Conservation (phyloP, 2,113 vertebrate genomes). For the Phrynocephalus versicolor region DNA sequence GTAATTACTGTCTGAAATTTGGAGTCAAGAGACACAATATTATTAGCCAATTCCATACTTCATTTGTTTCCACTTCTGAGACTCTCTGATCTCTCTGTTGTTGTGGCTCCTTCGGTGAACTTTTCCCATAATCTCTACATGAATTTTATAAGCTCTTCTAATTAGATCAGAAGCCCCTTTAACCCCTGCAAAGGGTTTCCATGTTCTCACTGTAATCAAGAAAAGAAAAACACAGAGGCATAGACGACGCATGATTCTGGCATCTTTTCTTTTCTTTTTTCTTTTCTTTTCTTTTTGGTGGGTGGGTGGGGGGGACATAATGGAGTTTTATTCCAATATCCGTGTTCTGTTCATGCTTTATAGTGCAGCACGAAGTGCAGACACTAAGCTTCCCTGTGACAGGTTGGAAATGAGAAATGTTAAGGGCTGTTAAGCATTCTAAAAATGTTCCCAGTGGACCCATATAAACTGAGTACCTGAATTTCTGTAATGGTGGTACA, state of each 20-base stretch:
- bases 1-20: slow-evolving; percentile 5
- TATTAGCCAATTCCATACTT: slow-evolving; percentile 20
- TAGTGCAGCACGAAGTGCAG: slow-evolving; percentile 51
- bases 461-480: slow-evolving; percentile 46
- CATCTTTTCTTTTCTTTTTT: not conserved
- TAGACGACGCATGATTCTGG: slow-evolving; percentile 24
- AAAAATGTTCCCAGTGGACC: slow-evolving; percentile 45
- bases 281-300: too few relatives aligned
- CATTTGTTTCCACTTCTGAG: slow-evolving; percentile 24
- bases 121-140: slow-evolving; percentile 42
- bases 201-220: not conserved
- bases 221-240: slow-evolving; percentile 17
- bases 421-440: slow-evolving; percentile 60
- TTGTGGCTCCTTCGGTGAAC: slow-evolving; percentile 35
- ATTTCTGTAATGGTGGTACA: slow-evolving; percentile 49
- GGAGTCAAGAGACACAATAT: slow-evolving; percentile 3
- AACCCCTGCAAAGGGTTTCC: not conserved
- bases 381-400: slow-evolving; percentile 43
- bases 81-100: slow-evolving; percentile 18
- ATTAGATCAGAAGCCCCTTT: slow-evolving; percentile 49
- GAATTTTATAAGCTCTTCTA: slow-evolving; percentile 43
- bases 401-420: slow-evolving; percentile 63
- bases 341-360: slow-evolving; percentile 47
- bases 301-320: slow-evolving; percentile 18
- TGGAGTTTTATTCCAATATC: slow-evolving; percentile 44